phyloP scores from a whole-genome alignment of 2,113 vertebrate genomes.

The Onychostoma macrolepis region DNA sequence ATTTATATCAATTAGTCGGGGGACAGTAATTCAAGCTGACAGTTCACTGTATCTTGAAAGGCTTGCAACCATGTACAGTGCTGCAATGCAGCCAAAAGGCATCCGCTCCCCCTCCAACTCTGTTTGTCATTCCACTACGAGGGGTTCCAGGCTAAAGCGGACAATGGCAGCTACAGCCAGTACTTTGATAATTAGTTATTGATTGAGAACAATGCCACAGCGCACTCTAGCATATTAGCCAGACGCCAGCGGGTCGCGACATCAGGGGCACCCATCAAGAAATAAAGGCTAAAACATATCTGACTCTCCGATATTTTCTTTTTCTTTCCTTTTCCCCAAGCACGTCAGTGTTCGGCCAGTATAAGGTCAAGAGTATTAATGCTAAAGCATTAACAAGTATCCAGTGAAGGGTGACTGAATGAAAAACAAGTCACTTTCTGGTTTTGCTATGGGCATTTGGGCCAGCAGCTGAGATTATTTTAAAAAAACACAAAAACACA shows the following conservation, averaged over 20 bases:
- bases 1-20: slow-evolving; percentile 93
- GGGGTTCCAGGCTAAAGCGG: slow-evolving; percentile 84
- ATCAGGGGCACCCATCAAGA: slow-evolving; percentile 83
- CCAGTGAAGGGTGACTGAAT: slow-evolving; percentile 72
- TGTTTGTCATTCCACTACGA: slow-evolving; percentile 82
- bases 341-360: slow-evolving; percentile 73
- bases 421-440: slow-evolving; percentile 57
- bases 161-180: slow-evolving; percentile 79
- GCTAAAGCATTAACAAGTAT: slow-evolving; percentile 69
- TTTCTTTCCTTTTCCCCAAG: slow-evolving; percentile 67
- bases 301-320: slow-evolving; percentile 74
- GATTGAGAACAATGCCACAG: slow-evolving; percentile 89
- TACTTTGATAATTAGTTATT: slow-evolving; percentile 99
- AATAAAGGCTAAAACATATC: slow-evolving; percentile 80
- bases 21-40: slow-evolving; percentile 91
- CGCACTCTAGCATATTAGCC: slow-evolving; percentile 85
- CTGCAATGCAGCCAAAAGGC: slow-evolving; percentile 82
- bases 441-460: neutral
- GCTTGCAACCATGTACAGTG: slow-evolving; percentile 81
- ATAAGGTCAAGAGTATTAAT: slow-evolving; percentile 80
- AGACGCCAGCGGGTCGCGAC: slow-evolving; percentile 86
- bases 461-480: neutral
- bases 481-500: neutral
- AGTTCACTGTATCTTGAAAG: slow-evolving; percentile 88
- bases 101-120: slow-evolving; percentile 69